phyloP scores from a whole-genome alignment of 2,113 vertebrate genomes.

The Sylvietta virens region DNA sequence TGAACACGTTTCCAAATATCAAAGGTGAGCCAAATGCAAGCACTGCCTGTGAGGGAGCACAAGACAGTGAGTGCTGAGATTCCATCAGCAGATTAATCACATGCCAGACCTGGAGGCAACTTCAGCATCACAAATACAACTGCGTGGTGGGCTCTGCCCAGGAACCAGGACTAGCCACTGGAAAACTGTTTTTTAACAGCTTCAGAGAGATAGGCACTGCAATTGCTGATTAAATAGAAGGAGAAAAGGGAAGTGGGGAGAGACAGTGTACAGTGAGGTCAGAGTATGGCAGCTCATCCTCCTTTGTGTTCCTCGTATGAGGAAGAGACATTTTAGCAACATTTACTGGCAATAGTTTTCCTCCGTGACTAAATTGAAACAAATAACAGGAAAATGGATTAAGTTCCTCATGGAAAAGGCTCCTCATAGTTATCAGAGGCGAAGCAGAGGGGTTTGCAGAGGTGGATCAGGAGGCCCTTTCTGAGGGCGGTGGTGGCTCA shows the following conservation, averaged over 20 bases:
- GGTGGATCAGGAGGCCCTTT: background rate
- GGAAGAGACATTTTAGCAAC: background rate
- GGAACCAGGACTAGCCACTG: background rate
- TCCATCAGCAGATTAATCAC: background rate
- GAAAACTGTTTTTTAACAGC: background rate
- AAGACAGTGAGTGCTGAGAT: background rate
- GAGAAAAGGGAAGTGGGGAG: background rate
- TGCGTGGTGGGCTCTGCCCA: background rate
- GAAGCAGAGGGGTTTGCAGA: background rate
- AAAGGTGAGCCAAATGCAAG: slow-evolving; percentile 21
- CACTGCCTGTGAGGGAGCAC: background rate
- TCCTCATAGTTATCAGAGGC: background rate
- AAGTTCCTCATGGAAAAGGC: background rate
- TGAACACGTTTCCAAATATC: slow-evolving; percentile 6
- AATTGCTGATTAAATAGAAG: background rate
- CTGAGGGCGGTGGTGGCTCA: accelerated
- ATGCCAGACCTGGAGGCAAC: slow-evolving; percentile 2
- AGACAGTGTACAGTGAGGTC: background rate
- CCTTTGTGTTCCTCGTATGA: background rate
- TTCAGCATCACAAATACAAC: background rate
- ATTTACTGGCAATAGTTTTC: background rate
- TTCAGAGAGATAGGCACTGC: background rate
- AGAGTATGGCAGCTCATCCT: background rate
- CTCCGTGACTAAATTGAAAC: background rate
- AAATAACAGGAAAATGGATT: background rate